A percentile compares a stretch with the other conserved stretches of the same genome.
Evolutionary conservation across 2,888 invertebrate species (phyloP).

Genomic region (Balanococcus diminutus): DNA sequence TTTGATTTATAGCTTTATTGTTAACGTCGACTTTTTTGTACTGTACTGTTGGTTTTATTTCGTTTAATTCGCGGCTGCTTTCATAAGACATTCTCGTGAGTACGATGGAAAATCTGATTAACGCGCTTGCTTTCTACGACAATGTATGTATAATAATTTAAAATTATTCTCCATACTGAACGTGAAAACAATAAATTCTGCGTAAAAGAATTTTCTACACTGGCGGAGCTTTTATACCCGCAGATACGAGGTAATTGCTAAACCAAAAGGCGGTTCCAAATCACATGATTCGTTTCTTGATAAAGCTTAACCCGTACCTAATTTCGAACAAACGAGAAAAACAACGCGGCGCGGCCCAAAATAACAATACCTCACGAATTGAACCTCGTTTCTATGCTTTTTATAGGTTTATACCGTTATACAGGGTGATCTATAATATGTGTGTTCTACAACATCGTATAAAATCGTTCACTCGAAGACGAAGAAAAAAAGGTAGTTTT

Average conservation of each 20-base stretch:
- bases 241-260: conserved; percentile 30
- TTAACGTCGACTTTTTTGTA: conserved; percentile 32
- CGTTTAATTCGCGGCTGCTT: conserved; percentile 8
- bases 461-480: neutral
- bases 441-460: conserved; percentile 16
- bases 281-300: conserved; percentile 41
- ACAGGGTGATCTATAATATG: conserved; percentile 20
- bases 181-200: conserved; percentile 18
- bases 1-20: conserved; percentile 39
- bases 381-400: conserved; percentile 36
- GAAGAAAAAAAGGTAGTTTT: neutral
- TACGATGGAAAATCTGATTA: conserved; percentile 27
- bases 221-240: conserved; percentile 17
- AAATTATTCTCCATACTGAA: neutral
- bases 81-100: conserved; percentile 18
- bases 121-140: conserved; percentile 1
- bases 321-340: conserved; percentile 44
- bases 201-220: conserved; percentile 28
- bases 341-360: conserved; percentile 26
- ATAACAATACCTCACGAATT: conserved; percentile 44
- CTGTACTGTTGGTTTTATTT: neutral
- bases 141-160: conserved; percentile 20
- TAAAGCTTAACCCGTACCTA: conserved; percentile 37
- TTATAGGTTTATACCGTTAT: conserved; percentile 39
- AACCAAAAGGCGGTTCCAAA: conserved; percentile 43